phyloP scores from a whole-genome alignment of 2,113 vertebrate species.

The Hymenochirus boettgeri region DNA sequence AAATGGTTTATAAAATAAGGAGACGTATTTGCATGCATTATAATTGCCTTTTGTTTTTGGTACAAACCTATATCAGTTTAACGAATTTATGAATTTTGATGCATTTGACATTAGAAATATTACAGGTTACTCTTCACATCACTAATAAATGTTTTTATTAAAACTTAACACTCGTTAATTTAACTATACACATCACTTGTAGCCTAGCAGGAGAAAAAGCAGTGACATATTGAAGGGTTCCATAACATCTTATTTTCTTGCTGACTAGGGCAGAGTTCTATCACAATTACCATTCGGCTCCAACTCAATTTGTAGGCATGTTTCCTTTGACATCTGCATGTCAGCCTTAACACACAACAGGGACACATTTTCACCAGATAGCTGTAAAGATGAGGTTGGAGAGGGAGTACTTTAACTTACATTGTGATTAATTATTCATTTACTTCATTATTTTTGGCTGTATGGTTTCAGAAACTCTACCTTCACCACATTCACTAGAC shows the following conservation, averaged over 20 bases:
- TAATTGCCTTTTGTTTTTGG: too few relatives aligned
- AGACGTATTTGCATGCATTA: too few relatives aligned
- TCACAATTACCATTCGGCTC: slow-evolving; percentile 61
- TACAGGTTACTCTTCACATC: too few relatives aligned
- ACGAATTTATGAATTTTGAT: too few relatives aligned
- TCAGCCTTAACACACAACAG: slow-evolving; percentile 60
- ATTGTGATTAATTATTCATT: background rate
- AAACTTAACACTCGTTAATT: background rate
- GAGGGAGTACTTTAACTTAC: background rate
- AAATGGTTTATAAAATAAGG: too few relatives aligned
- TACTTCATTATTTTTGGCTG: background rate
- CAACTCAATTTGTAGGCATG: background rate
- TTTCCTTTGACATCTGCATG: slow-evolving; percentile 57
- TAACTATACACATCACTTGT: background rate
- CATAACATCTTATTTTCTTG: background rate
- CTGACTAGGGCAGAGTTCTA: slow-evolving; percentile 60
- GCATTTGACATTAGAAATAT: too few relatives aligned
- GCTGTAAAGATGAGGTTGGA: slow-evolving; percentile 8
- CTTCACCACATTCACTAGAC: background rate
- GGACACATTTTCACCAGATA: slow-evolving; percentile 41
- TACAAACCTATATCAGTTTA: too few relatives aligned
- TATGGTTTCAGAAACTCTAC: background rate
- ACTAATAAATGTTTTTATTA: too few relatives aligned
- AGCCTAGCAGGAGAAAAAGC: background rate
- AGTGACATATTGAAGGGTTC: background rate